Conservation (phyloP, 2,113 vertebrate genomes). For the Trachemys scripta region DNA sequence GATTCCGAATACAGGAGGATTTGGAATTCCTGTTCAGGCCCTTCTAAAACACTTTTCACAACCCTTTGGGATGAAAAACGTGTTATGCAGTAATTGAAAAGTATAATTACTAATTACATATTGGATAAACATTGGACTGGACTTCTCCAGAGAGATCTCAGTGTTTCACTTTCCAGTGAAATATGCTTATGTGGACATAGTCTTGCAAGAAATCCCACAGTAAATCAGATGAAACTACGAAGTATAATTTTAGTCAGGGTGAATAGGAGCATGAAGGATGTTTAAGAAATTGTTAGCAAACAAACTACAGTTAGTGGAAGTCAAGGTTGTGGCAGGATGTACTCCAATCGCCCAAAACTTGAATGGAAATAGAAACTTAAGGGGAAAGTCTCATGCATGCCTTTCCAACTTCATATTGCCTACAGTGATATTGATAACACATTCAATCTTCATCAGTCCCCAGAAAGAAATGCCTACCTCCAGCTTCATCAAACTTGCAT, state of each 20-base stretch:
- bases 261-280: background rate
- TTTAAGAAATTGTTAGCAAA: background rate
- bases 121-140: background rate
- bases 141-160: background rate
- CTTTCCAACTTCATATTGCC: background rate
- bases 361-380: background rate
- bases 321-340: background rate
- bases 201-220: too few species aligned
- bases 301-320: too few species aligned
- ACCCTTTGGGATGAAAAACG: background rate
- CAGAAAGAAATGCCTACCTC: background rate
- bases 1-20: background rate
- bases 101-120: background rate
- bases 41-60: background rate
- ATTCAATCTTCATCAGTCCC: background rate
- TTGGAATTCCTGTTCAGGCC: background rate
- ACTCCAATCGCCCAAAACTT: background rate
- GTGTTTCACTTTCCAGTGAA: background rate
- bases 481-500: background rate
- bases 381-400: background rate
- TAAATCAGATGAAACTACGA: too few species aligned
- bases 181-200: background rate
- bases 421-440: background rate
- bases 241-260: background rate
- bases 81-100: background rate